phyloP scores from a whole-genome alignment of 1,140 invertebrate genomes.

The Drosophila melanica region DNA sequence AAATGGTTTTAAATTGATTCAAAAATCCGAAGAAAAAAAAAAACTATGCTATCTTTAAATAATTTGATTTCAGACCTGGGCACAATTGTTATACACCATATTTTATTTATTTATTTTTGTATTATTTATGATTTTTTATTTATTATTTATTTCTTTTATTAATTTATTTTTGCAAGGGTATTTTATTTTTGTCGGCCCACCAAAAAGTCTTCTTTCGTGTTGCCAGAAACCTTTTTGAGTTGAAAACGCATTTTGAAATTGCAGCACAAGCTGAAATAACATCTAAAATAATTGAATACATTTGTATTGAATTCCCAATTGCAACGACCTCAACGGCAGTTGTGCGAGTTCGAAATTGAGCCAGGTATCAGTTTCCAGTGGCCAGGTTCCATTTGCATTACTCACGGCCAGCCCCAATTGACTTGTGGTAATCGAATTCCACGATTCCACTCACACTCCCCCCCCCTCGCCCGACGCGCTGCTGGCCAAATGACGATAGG shows the following conservation, averaged over 20 bases:
- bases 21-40: too few species aligned
- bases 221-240: background rate
- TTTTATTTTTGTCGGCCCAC: background rate
- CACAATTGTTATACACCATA: too few species aligned
- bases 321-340: conserved; percentile 37
- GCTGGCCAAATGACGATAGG: conserved; percentile 35
- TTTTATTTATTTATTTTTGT: too few species aligned
- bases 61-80: too few species aligned
- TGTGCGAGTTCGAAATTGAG: conserved; percentile 16
- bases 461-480: background rate
- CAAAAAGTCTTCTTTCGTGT: background rate
- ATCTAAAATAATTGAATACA: conserved; percentile 1
- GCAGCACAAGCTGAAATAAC: conserved; percentile 27
- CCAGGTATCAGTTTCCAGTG: conserved; percentile 53
- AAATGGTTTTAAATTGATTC: too few species aligned
- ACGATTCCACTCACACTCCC: conserved; percentile 17
- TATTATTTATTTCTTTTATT: too few species aligned
- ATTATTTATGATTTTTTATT: too few species aligned
- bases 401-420: conserved; percentile 38
- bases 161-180: background rate
- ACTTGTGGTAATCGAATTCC: conserved; percentile 41
- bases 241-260: background rate
- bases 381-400: conserved; percentile 59
- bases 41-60: too few species aligned
- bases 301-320: conserved; percentile 49